Percentiles rank a stretch among this genome's conserved stretches.
phyloP scores from a whole-genome alignment of 1,140 invertebrate genomes.

The Lutraria rhynchaena region DNA sequence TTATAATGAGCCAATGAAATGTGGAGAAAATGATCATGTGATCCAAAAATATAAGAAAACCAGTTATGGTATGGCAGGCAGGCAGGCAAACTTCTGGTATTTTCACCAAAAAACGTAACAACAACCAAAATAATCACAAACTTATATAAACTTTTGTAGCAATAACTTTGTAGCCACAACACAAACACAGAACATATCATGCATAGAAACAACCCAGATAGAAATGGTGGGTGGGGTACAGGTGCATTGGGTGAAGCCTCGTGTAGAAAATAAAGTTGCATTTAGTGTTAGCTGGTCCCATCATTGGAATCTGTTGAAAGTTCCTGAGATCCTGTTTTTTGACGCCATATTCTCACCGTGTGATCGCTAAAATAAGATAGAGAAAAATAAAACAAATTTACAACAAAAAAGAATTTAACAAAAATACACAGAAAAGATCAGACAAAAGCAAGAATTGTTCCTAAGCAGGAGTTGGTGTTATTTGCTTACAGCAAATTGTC shows the following conservation, averaged over 20 bases:
- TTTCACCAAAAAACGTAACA: neutral
- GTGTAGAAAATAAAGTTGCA: neutral
- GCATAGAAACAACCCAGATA: neutral
- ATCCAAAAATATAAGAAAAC: no score
- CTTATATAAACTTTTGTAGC: neutral
- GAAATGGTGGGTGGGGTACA: neutral
- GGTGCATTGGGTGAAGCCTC: no score
- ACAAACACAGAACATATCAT: neutral
- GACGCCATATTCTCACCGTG: constrained; percentile 72
- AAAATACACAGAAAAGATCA: constrained; percentile 7
- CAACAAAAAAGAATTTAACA: constrained; percentile 52
- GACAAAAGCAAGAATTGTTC: neutral
- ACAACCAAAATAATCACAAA: neutral
- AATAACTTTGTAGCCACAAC: neutral
- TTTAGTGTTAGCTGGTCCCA: constrained; percentile 5
- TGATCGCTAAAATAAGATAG: constrained; percentile 66
- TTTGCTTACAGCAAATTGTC: no score
- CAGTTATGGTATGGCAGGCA: no score
- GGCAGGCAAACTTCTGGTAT: no score
- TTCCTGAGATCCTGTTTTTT: constrained; percentile 48
- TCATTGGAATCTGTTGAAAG: neutral
- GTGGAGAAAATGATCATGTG: no score
- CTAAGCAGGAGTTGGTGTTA: no score
- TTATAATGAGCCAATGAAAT: no score
- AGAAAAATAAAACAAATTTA: constrained; percentile 54